A percentile compares a stretch with the other conserved stretches of the same genome.
Conservation (phyloP, 2,113 vertebrate genomes). For the Macquaria australasica region DNA sequence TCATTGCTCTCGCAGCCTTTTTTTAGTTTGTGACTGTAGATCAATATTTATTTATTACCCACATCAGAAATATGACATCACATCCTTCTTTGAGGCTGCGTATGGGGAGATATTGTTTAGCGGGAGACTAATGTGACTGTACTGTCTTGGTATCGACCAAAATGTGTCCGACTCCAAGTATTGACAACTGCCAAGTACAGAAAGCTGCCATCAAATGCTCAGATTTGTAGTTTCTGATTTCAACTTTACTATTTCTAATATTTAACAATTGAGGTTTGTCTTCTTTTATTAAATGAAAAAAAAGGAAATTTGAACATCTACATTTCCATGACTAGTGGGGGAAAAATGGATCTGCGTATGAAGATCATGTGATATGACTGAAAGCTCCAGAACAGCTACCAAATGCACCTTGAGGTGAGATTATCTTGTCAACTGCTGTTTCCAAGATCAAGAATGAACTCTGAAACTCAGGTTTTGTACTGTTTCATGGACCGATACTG, state of each 20-base stretch:
- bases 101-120: background rate
- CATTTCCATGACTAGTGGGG: background rate
- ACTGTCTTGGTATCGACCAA: background rate
- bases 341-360: background rate
- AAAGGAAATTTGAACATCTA: too few species aligned
- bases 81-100: background rate
- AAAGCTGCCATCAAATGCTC: background rate
- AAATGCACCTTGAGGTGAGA: background rate
- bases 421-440: background rate
- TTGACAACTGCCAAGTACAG: background rate
- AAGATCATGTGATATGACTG: background rate
- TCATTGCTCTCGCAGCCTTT: background rate
- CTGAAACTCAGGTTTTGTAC: background rate
- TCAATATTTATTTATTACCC: slow-evolving; percentile 9
- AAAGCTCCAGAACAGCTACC: background rate
- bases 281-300: background rate
- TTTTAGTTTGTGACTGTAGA: background rate
- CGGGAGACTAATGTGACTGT: background rate
- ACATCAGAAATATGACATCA: background rate
- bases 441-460: background rate
- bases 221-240: background rate
- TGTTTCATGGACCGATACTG: background rate
- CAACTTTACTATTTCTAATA: background rate
- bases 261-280: background rate
- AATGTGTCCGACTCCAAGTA: background rate